Evolutionary conservation across 1,140 invertebrate species (phyloP), one percentile per base, ranked within the genome.

Genomic region (Drosophila guanche): DNA sequence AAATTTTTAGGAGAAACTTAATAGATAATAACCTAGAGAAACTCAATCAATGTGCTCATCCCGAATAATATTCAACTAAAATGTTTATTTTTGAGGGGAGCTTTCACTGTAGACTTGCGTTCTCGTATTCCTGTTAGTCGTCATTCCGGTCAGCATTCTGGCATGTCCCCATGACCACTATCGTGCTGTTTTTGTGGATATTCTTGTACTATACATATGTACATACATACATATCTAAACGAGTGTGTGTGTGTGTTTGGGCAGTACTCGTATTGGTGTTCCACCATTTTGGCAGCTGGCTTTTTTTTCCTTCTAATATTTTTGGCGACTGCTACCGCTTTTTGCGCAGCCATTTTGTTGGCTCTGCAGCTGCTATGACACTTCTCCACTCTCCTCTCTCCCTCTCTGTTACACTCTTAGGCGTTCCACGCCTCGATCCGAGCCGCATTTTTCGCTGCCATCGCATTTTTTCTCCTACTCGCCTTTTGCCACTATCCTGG

Each of bases 331-430:
- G 81, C 76, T 84, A 79, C 68, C 67, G 71, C 79, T 89, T 88
- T 88, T 89, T 76, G 84, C 75, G 79, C 83, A 89, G 80, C 84
- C 84, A 89, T 88, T 89, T 83, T 88, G 84, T 84, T 69, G 52
- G 78, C 23, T 57, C 52, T 46, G 57, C 63, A 47, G 48, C 54
- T 37, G 33, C 33, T 10, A 37, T 37, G 33, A 37, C 42, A n/a
- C 51, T 53, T 61, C 52, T 57, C 20, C 56, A 5, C 22, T 43
- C 48, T 47, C 46, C 45, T 48, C 63, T 16, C 14, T 14, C 33
- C 22, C 5, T 14, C 23, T 5, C 25, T n/a, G n/a, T 20, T 33
- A 23, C 55, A 14, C 20, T 12, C 50, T 12, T 33, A 40, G 55
- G 40, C 45, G 48, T 40, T 72, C 68, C 40, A 48, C 48, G 40